phyloP scores from a whole-genome alignment of 2,113 vertebrate genomes.

The Bombycilla garrulus region DNA sequence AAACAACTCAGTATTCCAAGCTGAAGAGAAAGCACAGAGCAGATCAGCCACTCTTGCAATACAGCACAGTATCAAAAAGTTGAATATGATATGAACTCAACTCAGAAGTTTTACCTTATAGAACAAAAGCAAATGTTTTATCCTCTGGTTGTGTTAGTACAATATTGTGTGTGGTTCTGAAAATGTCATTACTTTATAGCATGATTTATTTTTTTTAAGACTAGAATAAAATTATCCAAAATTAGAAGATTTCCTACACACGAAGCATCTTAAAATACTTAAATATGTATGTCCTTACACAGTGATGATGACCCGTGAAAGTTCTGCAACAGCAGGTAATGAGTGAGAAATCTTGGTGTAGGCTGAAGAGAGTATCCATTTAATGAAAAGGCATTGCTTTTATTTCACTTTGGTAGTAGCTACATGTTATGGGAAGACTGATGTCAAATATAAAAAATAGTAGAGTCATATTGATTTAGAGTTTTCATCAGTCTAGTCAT shows the following conservation, averaged over 20 bases:
- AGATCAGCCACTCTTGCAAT: not conserved
- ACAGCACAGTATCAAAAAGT: not conserved
- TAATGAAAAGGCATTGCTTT: not conserved
- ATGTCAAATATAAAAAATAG: not conserved
- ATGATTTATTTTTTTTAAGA: not conserved
- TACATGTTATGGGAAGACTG: not conserved
- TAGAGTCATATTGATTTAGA: not conserved
- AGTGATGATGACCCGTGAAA: not conserved
- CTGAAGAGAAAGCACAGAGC: not conserved
- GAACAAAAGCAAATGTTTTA: not conserved
- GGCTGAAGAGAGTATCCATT: not conserved
- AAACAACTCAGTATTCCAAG: not conserved
- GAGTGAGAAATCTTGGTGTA: not conserved
- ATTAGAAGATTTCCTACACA: not conserved
- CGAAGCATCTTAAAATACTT: not conserved
- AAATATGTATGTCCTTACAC: not conserved
- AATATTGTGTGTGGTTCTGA: not conserved
- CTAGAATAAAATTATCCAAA: not conserved
- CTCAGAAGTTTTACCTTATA: not conserved
- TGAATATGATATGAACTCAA: not conserved
- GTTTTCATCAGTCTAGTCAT: not conserved
- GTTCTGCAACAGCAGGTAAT: not conserved
- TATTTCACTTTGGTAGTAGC: not conserved
- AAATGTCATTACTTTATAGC: not conserved
- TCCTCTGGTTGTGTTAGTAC: not conserved